Evolutionary conservation across 1,140 invertebrate species (phyloP), one percentile per base, ranked within the genome.

Genomic region (Mercenaria mercenaria): DNA sequence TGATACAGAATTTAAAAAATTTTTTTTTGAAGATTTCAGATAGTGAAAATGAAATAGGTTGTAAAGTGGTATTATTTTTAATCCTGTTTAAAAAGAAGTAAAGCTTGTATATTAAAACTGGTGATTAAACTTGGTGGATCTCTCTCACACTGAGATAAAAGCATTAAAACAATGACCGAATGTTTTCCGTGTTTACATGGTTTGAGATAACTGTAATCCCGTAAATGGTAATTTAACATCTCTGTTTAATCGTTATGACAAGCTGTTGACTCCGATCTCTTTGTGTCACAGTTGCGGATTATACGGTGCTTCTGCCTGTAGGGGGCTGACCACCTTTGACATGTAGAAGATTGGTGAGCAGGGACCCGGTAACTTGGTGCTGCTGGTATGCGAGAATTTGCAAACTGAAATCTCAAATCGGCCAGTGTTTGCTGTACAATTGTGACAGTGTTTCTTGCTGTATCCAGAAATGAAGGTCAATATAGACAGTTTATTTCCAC

Each of bases 231-330:
- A 87, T 87, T 87, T 87, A 87, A 87, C 85, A 87, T 87, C 85
- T 87, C 56, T 87, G 85, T 87, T 77, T 87, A 87, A 87, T 32
- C 37, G 32, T 87, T 79, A 87, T 87, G 85, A 87, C 85, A 87
- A 87, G 72, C 67, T 87, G 85, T 87, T 87, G 85, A 87, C 85
- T 87, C 76, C 43, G 26, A 29, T 77, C 29, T 59, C 85, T 79
- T 77, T 87, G 85, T 87, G 69, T 79, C 34, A 87, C 39, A 41
- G 41, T n/a, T 1, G 26, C 18, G 56, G 85, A 79, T 87, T 79
- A 87, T 32, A 29, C 1, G 52, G 72, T 77, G 43, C 83, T 86
- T 52, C 67, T 76, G 67, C 50, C 56, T 29, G 47, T 37, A 47
- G 52, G 85, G 85, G 74, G 23, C 56, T 43, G 52, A 32, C 56